Conservation (phyloP, 2,113 vertebrate species). For the Pseudorectes ferrugineus region DNA sequence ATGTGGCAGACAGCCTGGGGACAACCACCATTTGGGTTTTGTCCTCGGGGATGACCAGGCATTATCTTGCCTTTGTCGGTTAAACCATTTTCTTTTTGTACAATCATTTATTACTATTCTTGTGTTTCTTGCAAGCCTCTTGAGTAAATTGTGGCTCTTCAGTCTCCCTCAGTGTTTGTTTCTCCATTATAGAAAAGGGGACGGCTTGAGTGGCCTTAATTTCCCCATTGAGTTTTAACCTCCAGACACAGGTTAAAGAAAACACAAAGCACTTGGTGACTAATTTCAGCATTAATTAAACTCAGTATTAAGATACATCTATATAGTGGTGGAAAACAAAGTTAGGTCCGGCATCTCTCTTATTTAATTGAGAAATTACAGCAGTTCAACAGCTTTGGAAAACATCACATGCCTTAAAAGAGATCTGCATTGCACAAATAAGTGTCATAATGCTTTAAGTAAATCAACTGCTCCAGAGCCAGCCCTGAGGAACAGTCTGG, state of each 20-base stretch:
- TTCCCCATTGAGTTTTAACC: not conserved
- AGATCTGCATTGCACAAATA: not conserved
- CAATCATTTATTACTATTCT: not conserved
- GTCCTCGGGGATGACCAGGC: rapidly evolving
- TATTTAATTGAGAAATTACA: not conserved
- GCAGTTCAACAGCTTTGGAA: conserved; percentile 14
- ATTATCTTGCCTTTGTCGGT: not conserved
- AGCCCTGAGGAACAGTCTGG: not conserved
- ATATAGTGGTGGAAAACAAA: not conserved
- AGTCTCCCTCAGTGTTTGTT: not conserved
- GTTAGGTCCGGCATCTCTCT: not conserved
- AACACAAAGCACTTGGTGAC: not conserved
- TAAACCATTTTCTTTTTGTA: not conserved
- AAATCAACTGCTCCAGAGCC: not conserved
- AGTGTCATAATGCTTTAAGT: not conserved
- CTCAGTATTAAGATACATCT: not conserved
- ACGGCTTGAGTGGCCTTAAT: not conserved
- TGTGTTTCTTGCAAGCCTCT: not conserved
- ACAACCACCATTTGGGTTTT: not conserved
- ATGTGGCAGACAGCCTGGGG: not conserved
- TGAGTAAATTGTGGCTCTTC: not conserved
- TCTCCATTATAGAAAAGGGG: not conserved
- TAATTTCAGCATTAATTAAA: not conserved
- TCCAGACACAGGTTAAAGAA: not conserved
- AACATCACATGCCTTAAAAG: not conserved